Percentiles rank a stretch among this genome's conserved stretches.
Conservation (phyloP, 2,888 invertebrate genomes). For the Toxonevra muliebris region DNA sequence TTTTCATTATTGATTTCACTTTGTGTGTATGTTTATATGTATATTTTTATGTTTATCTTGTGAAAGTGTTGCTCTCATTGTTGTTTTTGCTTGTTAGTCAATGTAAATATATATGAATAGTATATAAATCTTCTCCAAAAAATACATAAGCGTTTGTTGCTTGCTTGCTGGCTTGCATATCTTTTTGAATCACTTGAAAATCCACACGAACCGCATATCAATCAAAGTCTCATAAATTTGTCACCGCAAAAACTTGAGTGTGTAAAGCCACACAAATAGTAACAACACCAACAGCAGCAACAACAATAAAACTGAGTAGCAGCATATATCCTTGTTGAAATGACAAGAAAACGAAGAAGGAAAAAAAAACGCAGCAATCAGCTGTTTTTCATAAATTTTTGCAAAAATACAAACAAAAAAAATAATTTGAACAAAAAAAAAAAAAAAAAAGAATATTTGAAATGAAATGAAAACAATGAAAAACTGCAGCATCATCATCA, state of each 20-base stretch:
- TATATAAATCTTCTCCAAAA: no score
- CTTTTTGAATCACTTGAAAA: constrained; percentile 27
- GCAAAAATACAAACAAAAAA: constrained; percentile 7
- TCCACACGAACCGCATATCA: constrained; percentile 51
- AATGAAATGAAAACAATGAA: constrained; percentile 31
- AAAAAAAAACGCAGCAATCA: constrained; percentile 32
- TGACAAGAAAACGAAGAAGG: neutral
- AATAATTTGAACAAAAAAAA: constrained; percentile 1
- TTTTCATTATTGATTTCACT: neutral
- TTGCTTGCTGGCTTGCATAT: neutral
- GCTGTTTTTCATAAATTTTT: constrained; percentile 40
- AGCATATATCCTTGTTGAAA: constrained; percentile 29
- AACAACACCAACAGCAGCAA: neutral
- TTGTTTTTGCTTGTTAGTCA: no score
- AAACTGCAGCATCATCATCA: constrained; percentile 37
- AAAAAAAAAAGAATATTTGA: constrained; percentile 8
- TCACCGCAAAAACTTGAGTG: constrained; percentile 38
- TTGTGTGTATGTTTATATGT: neutral
- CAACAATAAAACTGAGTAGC: neutral
- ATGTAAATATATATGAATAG: neutral
- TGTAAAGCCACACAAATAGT: neutral
- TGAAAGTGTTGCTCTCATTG: neutral
- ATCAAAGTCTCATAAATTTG: constrained; percentile 60
- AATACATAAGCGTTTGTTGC: no score
- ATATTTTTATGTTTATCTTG: no score